Conservation (phyloP, 1,140 invertebrate species). For the Littorina saxatilis region DNA sequence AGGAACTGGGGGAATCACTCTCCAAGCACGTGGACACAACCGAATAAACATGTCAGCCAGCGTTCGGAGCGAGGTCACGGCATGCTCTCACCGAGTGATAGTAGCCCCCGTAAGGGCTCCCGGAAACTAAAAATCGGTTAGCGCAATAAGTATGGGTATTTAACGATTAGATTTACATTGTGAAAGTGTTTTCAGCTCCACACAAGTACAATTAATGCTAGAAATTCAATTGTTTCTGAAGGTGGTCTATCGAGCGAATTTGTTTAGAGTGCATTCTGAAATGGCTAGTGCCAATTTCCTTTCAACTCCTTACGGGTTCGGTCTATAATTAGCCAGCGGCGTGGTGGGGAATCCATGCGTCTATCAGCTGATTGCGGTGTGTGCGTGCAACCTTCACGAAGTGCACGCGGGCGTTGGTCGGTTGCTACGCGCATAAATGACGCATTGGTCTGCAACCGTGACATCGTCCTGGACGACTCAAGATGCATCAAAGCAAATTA, state of each 20-base stretch:
- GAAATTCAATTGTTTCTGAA: background rate
- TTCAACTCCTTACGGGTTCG: constrained; percentile 19
- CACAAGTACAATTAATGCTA: background rate
- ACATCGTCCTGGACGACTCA: background rate
- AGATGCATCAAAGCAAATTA: background rate
- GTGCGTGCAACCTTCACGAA: background rate
- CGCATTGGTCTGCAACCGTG: background rate
- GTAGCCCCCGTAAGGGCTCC: background rate
- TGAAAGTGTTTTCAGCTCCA: background rate
- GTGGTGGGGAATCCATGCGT: constrained; percentile 41
- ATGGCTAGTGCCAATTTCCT: background rate
- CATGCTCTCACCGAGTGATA: constrained; percentile 21
- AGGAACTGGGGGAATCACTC: constrained; percentile 43
- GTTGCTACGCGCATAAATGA: background rate
- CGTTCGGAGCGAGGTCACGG: constrained; percentile 24
- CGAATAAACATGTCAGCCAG: constrained; percentile 26
- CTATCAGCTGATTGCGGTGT: constrained; percentile 46
- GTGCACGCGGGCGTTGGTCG: background rate
- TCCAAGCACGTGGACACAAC: constrained; percentile 46
- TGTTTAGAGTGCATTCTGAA: background rate
- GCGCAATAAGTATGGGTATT: background rate
- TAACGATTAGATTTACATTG: background rate
- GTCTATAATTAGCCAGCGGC: constrained; percentile 2
- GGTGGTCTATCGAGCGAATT: background rate
- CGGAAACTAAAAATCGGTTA: constrained; percentile 25